Conservation (phyloP, 2,797 vertebrate species). For the Pachyuromys duprasi region DNA sequence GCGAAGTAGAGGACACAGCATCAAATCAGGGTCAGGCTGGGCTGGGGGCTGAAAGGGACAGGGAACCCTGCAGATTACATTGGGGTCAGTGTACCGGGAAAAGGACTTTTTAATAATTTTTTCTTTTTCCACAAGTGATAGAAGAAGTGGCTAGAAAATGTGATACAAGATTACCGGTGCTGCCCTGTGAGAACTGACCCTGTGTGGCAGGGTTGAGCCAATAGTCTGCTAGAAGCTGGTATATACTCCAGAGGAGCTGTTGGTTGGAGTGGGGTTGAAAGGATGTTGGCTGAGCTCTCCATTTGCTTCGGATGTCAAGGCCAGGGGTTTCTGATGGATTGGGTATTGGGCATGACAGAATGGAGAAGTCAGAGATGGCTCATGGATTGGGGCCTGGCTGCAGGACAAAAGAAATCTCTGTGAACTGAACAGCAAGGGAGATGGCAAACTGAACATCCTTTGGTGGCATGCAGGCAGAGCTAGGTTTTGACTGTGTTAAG, state of each 20-base stretch:
- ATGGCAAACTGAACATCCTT: not conserved
- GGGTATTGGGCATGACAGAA: not conserved
- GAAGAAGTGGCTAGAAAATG: not conserved
- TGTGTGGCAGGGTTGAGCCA: not conserved
- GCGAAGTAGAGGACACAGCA: not conserved
- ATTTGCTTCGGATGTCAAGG: not conserved
- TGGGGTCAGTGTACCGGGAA: not conserved
- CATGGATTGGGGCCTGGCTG: not conserved
- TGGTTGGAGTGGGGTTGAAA: not conserved
- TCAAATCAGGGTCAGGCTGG: not conserved
- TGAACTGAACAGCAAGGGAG: not conserved
- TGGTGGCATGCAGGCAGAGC: not conserved
- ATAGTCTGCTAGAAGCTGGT: not conserved
- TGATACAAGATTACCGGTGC: not conserved
- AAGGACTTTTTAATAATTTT: not conserved
- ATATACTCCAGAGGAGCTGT: not conserved
- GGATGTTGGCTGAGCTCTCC: not conserved
- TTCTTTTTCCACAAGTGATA: not conserved
- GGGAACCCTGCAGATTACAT: not conserved
- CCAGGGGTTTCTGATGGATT: not conserved
- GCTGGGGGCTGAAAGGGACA: not conserved
- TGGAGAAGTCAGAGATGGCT: slow-evolving; percentile 4
- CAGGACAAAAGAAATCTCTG: not conserved
- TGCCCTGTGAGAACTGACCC: not conserved
- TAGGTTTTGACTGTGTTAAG: not conserved